Evolutionary conservation across 1,140 invertebrate genomes (phyloP).

Genomic region (Aethina tumida): DNA sequence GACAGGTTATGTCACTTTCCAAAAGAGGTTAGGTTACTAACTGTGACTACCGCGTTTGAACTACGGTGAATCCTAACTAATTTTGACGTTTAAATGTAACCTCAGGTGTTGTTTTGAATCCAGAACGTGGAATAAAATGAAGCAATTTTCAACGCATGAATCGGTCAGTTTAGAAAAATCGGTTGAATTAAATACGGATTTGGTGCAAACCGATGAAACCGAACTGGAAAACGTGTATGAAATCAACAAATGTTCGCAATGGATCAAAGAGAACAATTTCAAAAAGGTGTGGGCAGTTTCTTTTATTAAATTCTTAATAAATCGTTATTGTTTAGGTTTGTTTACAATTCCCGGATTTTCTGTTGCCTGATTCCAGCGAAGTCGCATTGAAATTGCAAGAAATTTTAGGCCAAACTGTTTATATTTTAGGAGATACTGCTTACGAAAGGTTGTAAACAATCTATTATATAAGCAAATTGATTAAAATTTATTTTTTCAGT

Average conservation of each 20-base stretch:
- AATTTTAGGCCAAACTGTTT: conserved; percentile 50
- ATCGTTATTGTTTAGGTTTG: conserved; percentile 55
- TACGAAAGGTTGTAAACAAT: conserved; percentile 65
- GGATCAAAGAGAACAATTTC: conserved; percentile 56
- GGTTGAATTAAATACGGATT: conserved; percentile 14
- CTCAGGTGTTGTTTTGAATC: too few relatives aligned
- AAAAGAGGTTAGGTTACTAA: too few relatives aligned
- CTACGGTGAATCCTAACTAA: too few relatives aligned
- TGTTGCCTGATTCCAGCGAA: conserved; percentile 58
- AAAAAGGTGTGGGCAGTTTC: conserved; percentile 46
- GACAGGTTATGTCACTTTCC: too few relatives aligned
- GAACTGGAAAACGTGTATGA: conserved; percentile 28
- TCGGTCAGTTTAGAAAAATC: conserved; percentile 29
- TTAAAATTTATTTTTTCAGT: conserved; percentile 39
- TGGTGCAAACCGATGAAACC: conserved; percentile 14
- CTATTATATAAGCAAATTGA: conserved; percentile 5
- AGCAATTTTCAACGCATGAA: conserved; percentile 30
- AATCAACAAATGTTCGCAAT: conserved; percentile 43
- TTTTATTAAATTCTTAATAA: neutral
- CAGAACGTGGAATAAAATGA: too few relatives aligned
- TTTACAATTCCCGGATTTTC: conserved; percentile 82
- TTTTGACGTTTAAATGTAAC: too few relatives aligned
- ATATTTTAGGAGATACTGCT: conserved; percentile 84
- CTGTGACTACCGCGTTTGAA: too few relatives aligned
- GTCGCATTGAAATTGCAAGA: conserved; percentile 57